Percentiles rank a stretch among this genome's conserved stretches.
Evolutionary conservation across 30 jellyfish, hydroid and myxozoan genomes (phyloP).

Genomic region (Hydractinia symbiolongicarpus): DNA sequence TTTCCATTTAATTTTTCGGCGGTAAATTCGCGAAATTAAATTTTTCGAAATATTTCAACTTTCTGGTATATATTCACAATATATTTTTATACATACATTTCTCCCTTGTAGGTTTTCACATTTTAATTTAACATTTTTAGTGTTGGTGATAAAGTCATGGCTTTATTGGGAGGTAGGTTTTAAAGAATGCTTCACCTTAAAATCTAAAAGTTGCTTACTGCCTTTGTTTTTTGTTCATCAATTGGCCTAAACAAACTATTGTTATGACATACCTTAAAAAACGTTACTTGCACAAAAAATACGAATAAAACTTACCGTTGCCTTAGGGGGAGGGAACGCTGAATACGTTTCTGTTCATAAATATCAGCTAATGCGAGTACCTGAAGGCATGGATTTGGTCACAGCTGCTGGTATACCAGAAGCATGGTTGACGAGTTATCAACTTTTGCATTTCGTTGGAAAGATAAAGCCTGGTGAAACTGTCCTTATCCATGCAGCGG

Average conservation of each 20-base stretch:
- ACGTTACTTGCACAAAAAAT: background rate
- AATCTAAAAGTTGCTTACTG: background rate
- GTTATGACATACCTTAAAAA: too few relatives aligned
- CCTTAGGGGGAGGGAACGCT: constrained; percentile 93
- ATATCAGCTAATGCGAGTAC: constrained; percentile 59
- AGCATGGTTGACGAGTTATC: constrained; percentile 84
- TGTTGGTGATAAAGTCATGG: constrained; percentile 89
- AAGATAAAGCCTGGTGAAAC: constrained; percentile 44
- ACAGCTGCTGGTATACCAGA: constrained; percentile 94
- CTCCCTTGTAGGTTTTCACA: too few relatives aligned
- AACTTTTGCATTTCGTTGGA: constrained; percentile 73
- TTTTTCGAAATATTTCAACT: too few relatives aligned
- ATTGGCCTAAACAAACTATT: too few relatives aligned
- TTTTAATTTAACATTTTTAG: constrained; percentile 11
- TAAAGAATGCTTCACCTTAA: background rate
- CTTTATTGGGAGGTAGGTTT: constrained; percentile 72
- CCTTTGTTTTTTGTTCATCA: background rate
- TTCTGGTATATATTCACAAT: too few relatives aligned
- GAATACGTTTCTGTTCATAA: constrained; percentile 76
- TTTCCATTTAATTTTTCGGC: too few relatives aligned
- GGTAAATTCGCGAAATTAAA: too few relatives aligned
- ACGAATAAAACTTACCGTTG: background rate
- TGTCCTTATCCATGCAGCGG: constrained; percentile 95
- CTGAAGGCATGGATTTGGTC: constrained; percentile 47
- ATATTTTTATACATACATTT: too few relatives aligned